Percentiles rank a stretch among this genome's conserved stretches.
Evolutionary conservation across 2,888 invertebrate species (phyloP).

Genomic region (Eucriotettix oculatus): DNA sequence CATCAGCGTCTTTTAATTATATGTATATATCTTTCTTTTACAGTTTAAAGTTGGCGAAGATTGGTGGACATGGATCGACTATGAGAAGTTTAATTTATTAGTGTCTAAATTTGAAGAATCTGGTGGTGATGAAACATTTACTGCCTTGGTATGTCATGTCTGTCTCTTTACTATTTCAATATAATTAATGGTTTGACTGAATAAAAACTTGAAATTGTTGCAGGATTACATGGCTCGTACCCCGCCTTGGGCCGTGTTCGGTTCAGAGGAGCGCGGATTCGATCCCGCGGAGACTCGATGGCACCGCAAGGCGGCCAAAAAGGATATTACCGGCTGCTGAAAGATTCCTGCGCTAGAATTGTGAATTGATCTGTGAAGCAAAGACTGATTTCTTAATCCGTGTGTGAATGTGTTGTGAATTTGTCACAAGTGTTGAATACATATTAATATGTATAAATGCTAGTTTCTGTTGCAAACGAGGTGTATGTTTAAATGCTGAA

Average conservation of each 20-base stretch:
- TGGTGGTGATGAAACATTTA: conserved; percentile 25
- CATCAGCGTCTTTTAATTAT: no score
- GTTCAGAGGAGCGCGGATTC: conserved; percentile 33
- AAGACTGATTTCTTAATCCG: neutral
- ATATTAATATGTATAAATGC: no score
- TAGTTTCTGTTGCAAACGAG: no score
- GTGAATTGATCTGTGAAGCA: neutral
- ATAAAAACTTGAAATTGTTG: conserved; percentile 2
- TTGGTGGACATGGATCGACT: conserved; percentile 43
- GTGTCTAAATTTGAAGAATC: conserved; percentile 22
- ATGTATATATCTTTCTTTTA: conserved; percentile 12
- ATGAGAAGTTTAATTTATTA: conserved; percentile 31
- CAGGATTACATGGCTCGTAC: conserved; percentile 34
- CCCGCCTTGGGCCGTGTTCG: conserved; percentile 36
- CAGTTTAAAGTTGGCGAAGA: conserved; percentile 30
- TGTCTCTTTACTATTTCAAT: neutral
- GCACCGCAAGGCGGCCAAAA: conserved; percentile 20
- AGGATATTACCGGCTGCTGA: conserved; percentile 24
- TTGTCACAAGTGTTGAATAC: no score
- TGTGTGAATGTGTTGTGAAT: no score
- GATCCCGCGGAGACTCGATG: conserved; percentile 35
- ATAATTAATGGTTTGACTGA: neutral
- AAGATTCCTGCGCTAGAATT: neutral
- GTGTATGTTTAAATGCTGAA: no score
- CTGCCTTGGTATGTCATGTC: conserved; percentile 20